phyloP scores from a whole-genome alignment of 1,140 invertebrate genomes.

The Bombus polaris region DNA sequence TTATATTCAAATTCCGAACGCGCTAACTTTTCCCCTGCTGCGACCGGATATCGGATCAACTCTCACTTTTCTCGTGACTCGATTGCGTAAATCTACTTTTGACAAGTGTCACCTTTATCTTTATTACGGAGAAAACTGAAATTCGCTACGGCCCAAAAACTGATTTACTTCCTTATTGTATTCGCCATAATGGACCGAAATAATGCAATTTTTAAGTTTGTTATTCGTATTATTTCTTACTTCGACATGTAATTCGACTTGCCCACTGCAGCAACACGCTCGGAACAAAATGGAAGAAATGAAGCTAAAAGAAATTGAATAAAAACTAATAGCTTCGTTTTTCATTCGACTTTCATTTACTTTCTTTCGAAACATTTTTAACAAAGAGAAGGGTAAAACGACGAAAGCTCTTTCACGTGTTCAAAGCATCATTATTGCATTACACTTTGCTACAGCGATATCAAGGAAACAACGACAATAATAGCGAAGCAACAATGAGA shows the following conservation, averaged over 20 bases:
- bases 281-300: not conserved
- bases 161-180: not conserved
- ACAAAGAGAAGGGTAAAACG: not conserved
- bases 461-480: slow-evolving; percentile 12
- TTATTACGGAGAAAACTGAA: slow-evolving; percentile 12
- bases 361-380: not conserved
- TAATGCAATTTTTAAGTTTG: not conserved
- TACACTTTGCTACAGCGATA: not conserved
- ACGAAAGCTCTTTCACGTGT: not conserved
- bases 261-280: not conserved
- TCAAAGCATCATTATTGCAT: not conserved
- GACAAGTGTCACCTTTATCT: slow-evolving; percentile 41
- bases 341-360: not conserved
- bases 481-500: slow-evolving; percentile 9
- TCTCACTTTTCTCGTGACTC: slow-evolving; percentile 33
- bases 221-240: not conserved
- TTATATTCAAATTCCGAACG: slow-evolving; percentile 49
- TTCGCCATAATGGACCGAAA: not conserved
- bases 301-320: not conserved
- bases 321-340: not conserved
- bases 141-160: not conserved
- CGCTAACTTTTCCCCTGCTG: slow-evolving; percentile 29
- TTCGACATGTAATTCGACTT: not conserved
- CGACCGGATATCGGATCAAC: slow-evolving; percentile 35
- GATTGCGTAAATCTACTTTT: slow-evolving; percentile 34